A percentile compares a stretch with the other conserved stretches of the same genome.
phyloP scores from a whole-genome alignment of 2,797 vertebrate species.

The Masticophis lateralis region DNA sequence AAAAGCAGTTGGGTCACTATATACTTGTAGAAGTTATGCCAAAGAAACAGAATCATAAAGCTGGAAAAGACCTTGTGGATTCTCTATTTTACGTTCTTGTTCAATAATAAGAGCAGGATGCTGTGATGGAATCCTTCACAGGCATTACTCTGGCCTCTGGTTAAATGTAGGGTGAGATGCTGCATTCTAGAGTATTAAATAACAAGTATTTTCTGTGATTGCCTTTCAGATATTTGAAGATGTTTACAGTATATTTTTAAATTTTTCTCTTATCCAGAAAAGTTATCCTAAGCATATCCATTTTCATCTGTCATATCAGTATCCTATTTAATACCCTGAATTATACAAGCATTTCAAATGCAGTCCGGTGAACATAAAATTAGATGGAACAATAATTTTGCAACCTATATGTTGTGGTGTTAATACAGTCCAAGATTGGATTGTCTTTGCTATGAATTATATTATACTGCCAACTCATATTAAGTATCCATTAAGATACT shows the following conservation, averaged over 20 bases:
- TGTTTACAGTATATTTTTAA: not conserved
- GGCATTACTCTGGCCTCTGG: not conserved
- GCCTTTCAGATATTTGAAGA: not conserved
- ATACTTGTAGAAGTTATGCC: conserved; percentile 4
- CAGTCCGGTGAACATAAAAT: not conserved
- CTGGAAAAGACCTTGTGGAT: not conserved
- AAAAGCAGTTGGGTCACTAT: conserved; percentile 45
- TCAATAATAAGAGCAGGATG: not conserved
- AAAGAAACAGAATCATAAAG: not conserved
- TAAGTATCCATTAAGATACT: not conserved
- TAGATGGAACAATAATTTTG: not conserved
- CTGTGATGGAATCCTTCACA: not conserved
- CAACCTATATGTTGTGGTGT: not conserved
- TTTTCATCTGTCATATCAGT: not conserved
- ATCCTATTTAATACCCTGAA: not conserved
- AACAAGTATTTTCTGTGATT: not conserved
- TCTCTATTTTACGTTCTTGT: not conserved
- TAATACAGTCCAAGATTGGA: not conserved
- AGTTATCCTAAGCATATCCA: not conserved
- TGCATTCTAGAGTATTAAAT: not conserved
- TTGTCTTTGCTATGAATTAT: not conserved
- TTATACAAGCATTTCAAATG: not conserved
- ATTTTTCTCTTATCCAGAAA: not conserved
- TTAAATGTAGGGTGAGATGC: not conserved
- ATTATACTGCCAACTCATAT: not conserved